Base-by-base conservation (phyloP, 2,797 vertebrate genomes). In the Galago senegalensis region DNA sequence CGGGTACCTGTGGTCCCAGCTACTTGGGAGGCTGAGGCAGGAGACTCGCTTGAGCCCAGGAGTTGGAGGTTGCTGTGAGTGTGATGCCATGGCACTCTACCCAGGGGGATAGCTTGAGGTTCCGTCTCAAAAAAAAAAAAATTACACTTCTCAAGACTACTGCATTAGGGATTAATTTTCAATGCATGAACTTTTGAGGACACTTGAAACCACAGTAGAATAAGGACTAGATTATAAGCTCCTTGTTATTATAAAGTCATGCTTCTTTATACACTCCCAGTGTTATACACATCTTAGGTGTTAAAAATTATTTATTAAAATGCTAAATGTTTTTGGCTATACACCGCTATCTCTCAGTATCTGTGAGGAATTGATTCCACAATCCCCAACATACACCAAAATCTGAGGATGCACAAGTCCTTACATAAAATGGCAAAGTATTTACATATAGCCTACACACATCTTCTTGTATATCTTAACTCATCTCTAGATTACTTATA, bases 261-360 rank as follows among this genome's bases (percentile, higher is more conserved):
- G 5, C 61, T 91, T 93, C 56, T 93, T 94, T 89, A 70, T 83
- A 46, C 27, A 46, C 21, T 93, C 46, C 72, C 7, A 27, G 34
- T 61, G 13, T 81, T 79, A 86, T 58, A 14, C 11, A 79, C 9
- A 89, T 31, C 87, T 31, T 23, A 94, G 37, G 23, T 34, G 46
- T 61, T 91, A 49, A 63, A 63, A 90, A 80, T 67, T 95, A 85
- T 23, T 87, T 93, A 67, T 34, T 82, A 93, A 77, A 77, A 49
- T n/a, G 49, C 49, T 49, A 46, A 75, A 77, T 13, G 46, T 18
- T 18, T 77, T 77, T 77, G 29, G 29, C 46, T 46, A 53, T n/a
- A 53, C 46, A n/a, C 18, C 53, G 46, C 6, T 53, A 29, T 53
- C 29, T 10, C 46, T 49, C 18, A n/a, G 46, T n/a, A 77, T 53